Evolutionary conservation across 2,888 invertebrate genomes (phyloP), one percentile per base, ranked within the genome.

Genomic region (Platerodrilus igneus): DNA sequence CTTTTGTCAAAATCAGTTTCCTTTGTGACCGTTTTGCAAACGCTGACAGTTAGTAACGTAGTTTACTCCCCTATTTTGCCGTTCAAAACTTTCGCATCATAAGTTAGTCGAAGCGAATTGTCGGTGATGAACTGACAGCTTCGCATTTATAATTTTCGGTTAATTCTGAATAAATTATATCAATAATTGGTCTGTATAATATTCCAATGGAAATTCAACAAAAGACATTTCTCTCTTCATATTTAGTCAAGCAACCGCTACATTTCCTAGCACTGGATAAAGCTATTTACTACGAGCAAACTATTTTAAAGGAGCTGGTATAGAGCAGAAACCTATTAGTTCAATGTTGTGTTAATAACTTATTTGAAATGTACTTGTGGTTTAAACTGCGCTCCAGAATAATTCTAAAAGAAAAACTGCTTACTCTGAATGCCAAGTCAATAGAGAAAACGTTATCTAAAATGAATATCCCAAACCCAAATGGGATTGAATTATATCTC

Each of bases 311-410:
- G 15, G 14, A 17, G 11, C 32, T 3, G 15, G 7, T 32, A 32
- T 30, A 22, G 29, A 30, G 25, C 17, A 38, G 15, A 17, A 31
- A 35, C 41, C 22, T 56, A 58, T 63, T 63, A 63, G 60, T 55
- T 64, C 64, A 66, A 66, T 66, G 66, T 64, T 55, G 60, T 57
- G 64, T 64, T 64, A 62, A 60, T 64, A 66, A 66, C 59, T 58
- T 58, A 62, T 64, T 63, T 60, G 59, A 62, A 60, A 64, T 64
- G 62, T 62, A 64, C 63, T 65, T 65, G 53, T 58, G 31, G 16
- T 30, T 26, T 29, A 19, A 32, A 34, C 25, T 32, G 31, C 37
- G 22, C 22, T 22, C 4, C 9, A 5, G n/a, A 21, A 21, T 21
- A 21, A 21, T 21, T 9, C 9, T 5, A 21, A 21, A 21, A n/a